Base-by-base conservation (phyloP, 2,888 invertebrate genomes). In the Drosophila percnosoma region DNA sequence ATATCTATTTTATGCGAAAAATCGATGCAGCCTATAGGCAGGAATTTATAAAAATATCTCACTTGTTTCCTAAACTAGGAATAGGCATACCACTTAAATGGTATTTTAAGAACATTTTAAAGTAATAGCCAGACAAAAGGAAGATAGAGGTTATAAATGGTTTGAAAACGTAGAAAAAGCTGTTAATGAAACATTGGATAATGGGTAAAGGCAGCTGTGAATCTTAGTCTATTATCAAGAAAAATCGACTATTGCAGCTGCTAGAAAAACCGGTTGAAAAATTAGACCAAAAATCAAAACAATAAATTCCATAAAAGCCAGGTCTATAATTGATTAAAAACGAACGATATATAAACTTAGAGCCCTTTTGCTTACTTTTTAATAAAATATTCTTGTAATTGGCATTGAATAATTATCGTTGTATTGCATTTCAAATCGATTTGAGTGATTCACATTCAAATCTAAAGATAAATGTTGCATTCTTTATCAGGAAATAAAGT, bases 381-480 rank as follows among this genome's bases (percentile, higher is more conserved):
- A n/a, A 18, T 31, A 51, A 31, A 13, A 29, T 31, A 55, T 55
- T 40, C 27, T 36, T 27, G n/a, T 18, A 40, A 55, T 51, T 36
- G 38, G 2, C 29, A 51, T 62, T 45, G 31, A 38, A 55, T 33
- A 51, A 21, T 11, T 64, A 53, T 60, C 33, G 33, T 15, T 18
- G 11, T 42, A 31, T 52, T 34, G 18, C 45, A 60, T 73, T 51
- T 63, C 55, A 57, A 64, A 55, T 45, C 45, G 1, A 21, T 42
- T 27, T 38, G 7, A 36, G 29, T 78, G 79, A 80, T 53, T 80
- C 71, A 82, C 48, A 51, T 61, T 36, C 34, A 55, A 63, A 55
- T 54, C 27, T 27, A 34, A 29, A 38, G 45, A 55, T 55, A 58
- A 42, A 36, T 57, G 52, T 36, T 38, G 29, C 58, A 27, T 58